Conservation (phyloP, 1,140 invertebrate genomes). For the Brachionus sp. region DNA sequence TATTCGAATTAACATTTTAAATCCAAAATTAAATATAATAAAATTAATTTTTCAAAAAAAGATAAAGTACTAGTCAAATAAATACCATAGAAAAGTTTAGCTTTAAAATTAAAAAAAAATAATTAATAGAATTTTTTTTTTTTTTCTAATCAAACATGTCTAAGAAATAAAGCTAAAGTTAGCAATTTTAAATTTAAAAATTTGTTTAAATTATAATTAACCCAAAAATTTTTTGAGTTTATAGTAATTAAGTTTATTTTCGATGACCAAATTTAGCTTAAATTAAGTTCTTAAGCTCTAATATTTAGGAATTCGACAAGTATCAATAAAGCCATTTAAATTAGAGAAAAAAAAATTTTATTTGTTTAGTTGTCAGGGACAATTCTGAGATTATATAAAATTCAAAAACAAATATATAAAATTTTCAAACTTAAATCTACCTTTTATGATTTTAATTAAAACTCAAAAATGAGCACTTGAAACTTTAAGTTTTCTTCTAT, state of each 20-base stretch:
- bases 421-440: neutral
- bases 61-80: too few species aligned
- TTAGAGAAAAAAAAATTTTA: neutral
- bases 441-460: conserved; percentile 14
- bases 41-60: too few species aligned
- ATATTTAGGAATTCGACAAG: neutral
- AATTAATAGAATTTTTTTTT: too few species aligned
- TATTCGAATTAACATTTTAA: too few species aligned
- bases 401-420: neutral
- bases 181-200: neutral
- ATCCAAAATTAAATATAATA: too few species aligned
- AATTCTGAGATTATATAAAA: conserved; percentile 10
- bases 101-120: too few species aligned
- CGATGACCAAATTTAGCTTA: neutral
- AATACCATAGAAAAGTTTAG: too few species aligned
- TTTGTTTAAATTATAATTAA: neutral
- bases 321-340: conserved; percentile 3
- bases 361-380: conserved; percentile 40
- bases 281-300: neutral
- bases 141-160: too few species aligned
- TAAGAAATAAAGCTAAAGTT: too few species aligned
- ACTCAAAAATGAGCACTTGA: neutral
- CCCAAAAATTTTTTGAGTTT: too few species aligned
- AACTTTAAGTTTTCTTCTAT: neutral
- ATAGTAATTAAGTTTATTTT: neutral